Evolutionary conservation across 2,797 vertebrate species (phyloP).

Genomic region (Gadopsis bispinosus): DNA sequence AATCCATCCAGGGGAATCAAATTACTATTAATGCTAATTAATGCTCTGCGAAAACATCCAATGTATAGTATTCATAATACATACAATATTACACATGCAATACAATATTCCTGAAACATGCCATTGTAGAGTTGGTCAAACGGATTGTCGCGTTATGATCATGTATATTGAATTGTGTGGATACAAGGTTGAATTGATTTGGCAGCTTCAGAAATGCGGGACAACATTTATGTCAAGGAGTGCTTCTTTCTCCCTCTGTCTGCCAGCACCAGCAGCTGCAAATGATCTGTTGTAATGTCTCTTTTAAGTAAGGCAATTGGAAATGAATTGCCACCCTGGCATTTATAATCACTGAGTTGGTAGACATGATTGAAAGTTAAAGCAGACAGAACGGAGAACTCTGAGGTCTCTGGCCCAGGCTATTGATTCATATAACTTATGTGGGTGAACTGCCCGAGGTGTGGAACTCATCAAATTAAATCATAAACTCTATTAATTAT

Average conservation of each 20-base stretch:
- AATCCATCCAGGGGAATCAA: neutral
- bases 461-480: slow-evolving; percentile 71
- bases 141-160: slow-evolving; percentile 11
- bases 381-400: slow-evolving; percentile 71
- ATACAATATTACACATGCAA: too few relatives aligned
- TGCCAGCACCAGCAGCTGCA: slow-evolving; percentile 57
- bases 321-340: slow-evolving; percentile 73
- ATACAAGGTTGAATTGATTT: slow-evolving; percentile 39
- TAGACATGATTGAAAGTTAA: slow-evolving; percentile 75
- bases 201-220: slow-evolving; percentile 30
- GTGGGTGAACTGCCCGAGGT: slow-evolving; percentile 64
- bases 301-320: slow-evolving; percentile 74
- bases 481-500: slow-evolving; percentile 66
- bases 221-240: slow-evolving; percentile 51
- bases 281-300: slow-evolving; percentile 68
- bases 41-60: slow-evolving; percentile 6
- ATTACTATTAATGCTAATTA: neutral
- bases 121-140: slow-evolving; percentile 4
- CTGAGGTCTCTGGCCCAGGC: slow-evolving; percentile 50
- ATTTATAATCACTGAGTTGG: slow-evolving; percentile 74
- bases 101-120: neutral
- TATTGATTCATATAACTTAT: slow-evolving; percentile 73
- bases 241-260: slow-evolving; percentile 33
- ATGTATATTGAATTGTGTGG: slow-evolving; percentile 30
- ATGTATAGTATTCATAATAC: neutral